Base-by-base conservation (phyloP, 2,113 vertebrate genomes). In the Ctenodactylus gundi region DNA sequence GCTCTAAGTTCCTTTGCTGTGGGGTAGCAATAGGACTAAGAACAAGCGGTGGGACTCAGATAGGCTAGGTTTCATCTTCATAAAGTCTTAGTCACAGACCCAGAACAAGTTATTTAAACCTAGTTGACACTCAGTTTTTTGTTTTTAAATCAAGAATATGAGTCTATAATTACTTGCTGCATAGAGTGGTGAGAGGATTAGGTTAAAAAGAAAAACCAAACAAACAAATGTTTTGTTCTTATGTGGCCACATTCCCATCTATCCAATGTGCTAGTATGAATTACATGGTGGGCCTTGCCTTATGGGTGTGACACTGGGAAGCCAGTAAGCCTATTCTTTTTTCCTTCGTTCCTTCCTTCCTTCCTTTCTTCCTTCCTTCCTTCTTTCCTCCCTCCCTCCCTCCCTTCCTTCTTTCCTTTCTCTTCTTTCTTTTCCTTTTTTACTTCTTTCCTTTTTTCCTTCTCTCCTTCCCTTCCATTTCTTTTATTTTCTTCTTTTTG, bases 121-220 rank as follows among this genome's bases (percentile, higher is more conserved):
- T 72, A 62, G 41, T 0, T 41, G 41, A 85, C 21, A 7, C 39
- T 83, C 49, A 51, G 27, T 55, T 92, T 85, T 68, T 64, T 88
- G 10, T 39, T 80, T 21, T 92, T n/a, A n/a, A n/a, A 72, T 62
- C 87, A 90, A 90, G n/a, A n/a, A n/a, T n/a, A 92, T 41, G n/a
- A 77, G 57, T 34, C 25, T 60, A 55, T 81, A 58, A 55, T 27
- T 18, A 84, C 2, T 27, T 82, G 36, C 83, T 68, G 55, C 39
- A 68, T 5, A 85, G 29, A 6, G n/a, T 14, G 67, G 6, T 55
- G 23, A 87, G 13, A 94, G 34, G 55, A 82, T 85, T 92, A 83
- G 80, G 51, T 25, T 55, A 73, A 60, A 85, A 94, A 13, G 18
- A 64, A 55, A 49, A 25, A 17, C 80, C 78, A 46, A 0, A 7